Base-by-base conservation (phyloP, 2,113 vertebrate species). In the Peromyscus maniculatus region DNA sequence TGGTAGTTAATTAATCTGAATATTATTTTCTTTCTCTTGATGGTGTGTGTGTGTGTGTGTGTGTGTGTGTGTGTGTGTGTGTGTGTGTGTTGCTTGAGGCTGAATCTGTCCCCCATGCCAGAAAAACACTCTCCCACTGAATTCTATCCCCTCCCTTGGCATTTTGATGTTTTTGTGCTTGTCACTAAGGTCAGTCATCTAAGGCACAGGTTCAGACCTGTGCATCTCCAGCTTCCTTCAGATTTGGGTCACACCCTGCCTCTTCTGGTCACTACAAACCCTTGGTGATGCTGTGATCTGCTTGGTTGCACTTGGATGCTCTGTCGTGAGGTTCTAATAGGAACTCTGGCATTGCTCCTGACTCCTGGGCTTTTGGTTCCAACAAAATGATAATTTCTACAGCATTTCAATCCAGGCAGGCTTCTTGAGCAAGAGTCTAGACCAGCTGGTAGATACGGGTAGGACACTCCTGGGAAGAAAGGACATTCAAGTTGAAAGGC, bases 301-400 rank as follows among this genome's bases (percentile, higher is more conserved):
- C 1, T 0, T 19, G 66, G 3, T 17, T 36, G 43, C 67, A 13
- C 2, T 0, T n/a, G 11, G 3, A 17, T 8, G 3, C 67, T 64
- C 87, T 93, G 57, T 28, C 11, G 24, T 31, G 6, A 36, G 4
- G 43, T 77, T 36, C n/a, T 71, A 39, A 72, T 0, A 52, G 33
- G 22, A 77, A 59, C 4, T 7, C 21, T 7, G 28, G 67, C 2
- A 9, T 22, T 2, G 11, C 26, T 17, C 43, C 66, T 86, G n/a
- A 43, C 39, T 59, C 43, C 71, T 1, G 59, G 74, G 26, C 88
- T 72, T 36, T 71, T 31, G 43, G 91, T 1, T 86, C n/a, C 57
- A 59, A 36, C n/a, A 77, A 75, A 89, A 71, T 2, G 7, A 84
- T 43, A 36, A 13, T 28, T 91, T 78, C 67, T 62, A 66, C 13